Percentiles rank a stretch among this genome's conserved stretches.
Conservation (phyloP, 2,797 vertebrate species). For the Caiman crocodilus region DNA sequence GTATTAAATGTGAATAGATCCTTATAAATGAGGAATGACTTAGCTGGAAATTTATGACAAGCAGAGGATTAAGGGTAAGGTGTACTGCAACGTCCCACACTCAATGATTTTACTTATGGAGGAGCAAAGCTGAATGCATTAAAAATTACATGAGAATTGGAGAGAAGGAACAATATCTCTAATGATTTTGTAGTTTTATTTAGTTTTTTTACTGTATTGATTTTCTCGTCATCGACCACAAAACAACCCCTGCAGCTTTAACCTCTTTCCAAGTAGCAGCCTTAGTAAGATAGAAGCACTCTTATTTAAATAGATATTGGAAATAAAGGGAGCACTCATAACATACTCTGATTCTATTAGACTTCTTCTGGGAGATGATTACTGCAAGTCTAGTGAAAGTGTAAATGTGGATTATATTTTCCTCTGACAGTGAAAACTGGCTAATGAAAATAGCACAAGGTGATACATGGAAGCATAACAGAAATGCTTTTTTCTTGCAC, state of each 20-base stretch:
- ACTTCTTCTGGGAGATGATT: background rate
- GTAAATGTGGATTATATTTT: background rate
- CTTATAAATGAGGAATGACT: conserved; percentile 37
- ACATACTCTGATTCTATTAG: background rate
- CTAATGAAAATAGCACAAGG: background rate
- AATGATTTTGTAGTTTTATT: conserved; percentile 50
- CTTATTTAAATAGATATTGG: conserved; percentile 19
- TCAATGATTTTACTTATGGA: conserved; percentile 51
- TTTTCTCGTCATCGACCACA: conserved; percentile 36
- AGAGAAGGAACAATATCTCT: conserved; percentile 40
- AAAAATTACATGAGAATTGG: conserved; percentile 15
- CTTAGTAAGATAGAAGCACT: background rate
- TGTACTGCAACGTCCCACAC: background rate
- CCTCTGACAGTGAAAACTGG: background rate
- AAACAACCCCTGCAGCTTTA: background rate
- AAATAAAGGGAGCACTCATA: background rate
- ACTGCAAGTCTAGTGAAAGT: background rate
- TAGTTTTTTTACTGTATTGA: conserved; percentile 59
- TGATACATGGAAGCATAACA: background rate
- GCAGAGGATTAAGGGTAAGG: conserved; percentile 39
- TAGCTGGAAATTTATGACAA: conserved; percentile 32
- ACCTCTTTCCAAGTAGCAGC: conserved; percentile 28
- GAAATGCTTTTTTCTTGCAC: background rate
- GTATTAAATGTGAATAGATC: conserved; percentile 24
- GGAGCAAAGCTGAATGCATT: conserved; percentile 37